Conservation (phyloP, 2,113 vertebrate genomes). For the Probosciger aterrimus region DNA sequence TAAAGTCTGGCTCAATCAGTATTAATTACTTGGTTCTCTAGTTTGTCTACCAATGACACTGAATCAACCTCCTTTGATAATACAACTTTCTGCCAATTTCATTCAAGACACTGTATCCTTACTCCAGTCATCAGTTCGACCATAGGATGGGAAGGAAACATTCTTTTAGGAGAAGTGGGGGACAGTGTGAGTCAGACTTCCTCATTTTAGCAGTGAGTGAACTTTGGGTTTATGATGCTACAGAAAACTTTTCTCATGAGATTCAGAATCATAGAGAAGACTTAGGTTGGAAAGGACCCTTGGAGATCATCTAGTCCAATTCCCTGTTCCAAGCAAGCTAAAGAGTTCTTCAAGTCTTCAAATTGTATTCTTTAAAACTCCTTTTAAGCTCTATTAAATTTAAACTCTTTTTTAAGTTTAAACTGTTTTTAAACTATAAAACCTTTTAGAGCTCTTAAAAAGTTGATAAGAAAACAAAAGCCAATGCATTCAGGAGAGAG, state of each 20-base stretch:
- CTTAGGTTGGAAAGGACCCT: background rate
- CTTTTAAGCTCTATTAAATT: background rate
- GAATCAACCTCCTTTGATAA: background rate
- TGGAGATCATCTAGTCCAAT: background rate
- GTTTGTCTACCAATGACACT: background rate
- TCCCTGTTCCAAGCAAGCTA: background rate
- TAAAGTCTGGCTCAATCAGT: slow-evolving; percentile 35
- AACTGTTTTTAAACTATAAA: background rate
- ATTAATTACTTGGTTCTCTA: slow-evolving; percentile 18
- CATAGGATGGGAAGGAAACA: background rate
- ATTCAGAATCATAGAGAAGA: background rate
- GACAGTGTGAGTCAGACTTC: background rate
- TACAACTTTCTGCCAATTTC: background rate
- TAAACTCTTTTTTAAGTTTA: background rate
- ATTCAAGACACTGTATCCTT: background rate
- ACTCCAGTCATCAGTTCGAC: background rate
- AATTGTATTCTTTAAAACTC: background rate
- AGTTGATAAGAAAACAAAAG: background rate
- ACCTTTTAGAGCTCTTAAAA: background rate
- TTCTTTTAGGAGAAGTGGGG: background rate
- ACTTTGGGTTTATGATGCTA: background rate
- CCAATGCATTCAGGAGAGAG: background rate
- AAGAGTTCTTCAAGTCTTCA: background rate
- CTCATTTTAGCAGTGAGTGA: background rate
- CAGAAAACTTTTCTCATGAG: background rate